A percentile compares a stretch with the other conserved stretches of the same genome.
Evolutionary conservation across 64 coral and sea anemone species (phyloP).

Genomic region (Dendrophyllia cribrosa): DNA sequence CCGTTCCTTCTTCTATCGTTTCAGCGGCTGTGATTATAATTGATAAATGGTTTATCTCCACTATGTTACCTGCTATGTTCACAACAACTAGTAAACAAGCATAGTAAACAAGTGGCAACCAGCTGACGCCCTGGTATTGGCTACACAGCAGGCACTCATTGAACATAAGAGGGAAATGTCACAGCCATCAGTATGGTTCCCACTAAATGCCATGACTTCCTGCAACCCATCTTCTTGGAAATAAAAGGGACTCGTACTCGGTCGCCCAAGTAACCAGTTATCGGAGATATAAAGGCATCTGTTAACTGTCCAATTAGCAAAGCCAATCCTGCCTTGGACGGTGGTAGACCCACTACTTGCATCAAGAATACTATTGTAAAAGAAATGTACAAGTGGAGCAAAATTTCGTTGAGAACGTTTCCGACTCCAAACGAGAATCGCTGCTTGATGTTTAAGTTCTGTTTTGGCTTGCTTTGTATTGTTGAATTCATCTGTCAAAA

Average conservation of each 20-base stretch:
- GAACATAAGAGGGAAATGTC: too few relatives aligned
- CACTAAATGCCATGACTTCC: slow-evolving; percentile 11
- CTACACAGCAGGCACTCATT: too few relatives aligned
- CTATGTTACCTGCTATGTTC: too few relatives aligned
- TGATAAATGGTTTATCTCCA: too few relatives aligned
- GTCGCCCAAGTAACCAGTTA: slow-evolving; percentile 17
- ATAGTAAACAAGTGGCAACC: too few relatives aligned
- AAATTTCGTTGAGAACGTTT: slow-evolving; percentile 18
- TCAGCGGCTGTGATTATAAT: too few relatives aligned
- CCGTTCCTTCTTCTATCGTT: too few relatives aligned
- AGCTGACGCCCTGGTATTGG: too few relatives aligned
- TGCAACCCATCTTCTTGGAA: background rate
- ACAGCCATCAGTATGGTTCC: background rate
- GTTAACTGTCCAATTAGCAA: background rate
- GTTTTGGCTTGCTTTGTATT: too few relatives aligned
- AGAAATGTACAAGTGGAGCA: background rate
- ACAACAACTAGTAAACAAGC: too few relatives aligned
- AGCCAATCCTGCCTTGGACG: background rate
- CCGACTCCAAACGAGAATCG: background rate
- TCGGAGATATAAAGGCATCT: background rate
- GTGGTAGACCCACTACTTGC: background rate
- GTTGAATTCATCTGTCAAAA: too few relatives aligned
- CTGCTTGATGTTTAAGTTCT: background rate
- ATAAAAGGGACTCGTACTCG: background rate
- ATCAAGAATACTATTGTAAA: slow-evolving; percentile 18